phyloP scores from a whole-genome alignment of 1,140 invertebrate species.

The Trinorchestia longiramus region DNA sequence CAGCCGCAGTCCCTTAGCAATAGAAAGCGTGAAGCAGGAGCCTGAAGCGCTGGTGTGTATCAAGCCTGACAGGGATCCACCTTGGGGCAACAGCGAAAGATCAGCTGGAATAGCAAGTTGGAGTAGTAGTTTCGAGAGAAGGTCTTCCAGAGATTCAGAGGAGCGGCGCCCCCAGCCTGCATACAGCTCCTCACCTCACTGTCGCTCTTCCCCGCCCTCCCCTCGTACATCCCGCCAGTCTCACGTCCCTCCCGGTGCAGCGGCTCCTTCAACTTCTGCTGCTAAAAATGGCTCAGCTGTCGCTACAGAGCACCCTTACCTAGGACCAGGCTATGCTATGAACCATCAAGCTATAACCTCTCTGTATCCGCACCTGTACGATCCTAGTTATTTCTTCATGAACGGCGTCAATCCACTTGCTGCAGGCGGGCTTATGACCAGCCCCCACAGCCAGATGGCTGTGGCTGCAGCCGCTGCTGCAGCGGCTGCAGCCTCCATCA shows the following conservation, averaged over 20 bases:
- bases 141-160: constrained; percentile 3
- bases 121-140: not conserved
- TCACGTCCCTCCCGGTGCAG: not conserved
- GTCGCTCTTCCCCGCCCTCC: constrained; percentile 10
- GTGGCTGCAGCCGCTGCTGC: constrained; percentile 45
- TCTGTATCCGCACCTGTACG: not conserved
- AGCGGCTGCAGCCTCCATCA: constrained; percentile 36
- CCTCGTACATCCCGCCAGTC: not conserved
- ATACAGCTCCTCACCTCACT: constrained; percentile 16
- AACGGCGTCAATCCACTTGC: constrained; percentile 45
- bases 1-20: not conserved
- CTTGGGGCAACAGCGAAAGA: not conserved
- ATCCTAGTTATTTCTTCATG: constrained; percentile 35
- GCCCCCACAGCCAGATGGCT: constrained; percentile 40
- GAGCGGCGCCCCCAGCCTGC: not conserved
- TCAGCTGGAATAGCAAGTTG: not conserved
- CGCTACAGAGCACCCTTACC: not conserved
- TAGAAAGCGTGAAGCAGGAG: constrained; percentile 12
- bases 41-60: constrained; percentile 21
- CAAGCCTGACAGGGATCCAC: not conserved
- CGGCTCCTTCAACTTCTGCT: not conserved
- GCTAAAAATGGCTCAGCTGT: not conserved
- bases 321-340: not conserved
- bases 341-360: not conserved
- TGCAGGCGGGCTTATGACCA: constrained; percentile 12